Percentiles rank a stretch among this genome's conserved stretches.
Conservation (phyloP, 2,888 invertebrate species). For the Aporophyla lueneburgensis region DNA sequence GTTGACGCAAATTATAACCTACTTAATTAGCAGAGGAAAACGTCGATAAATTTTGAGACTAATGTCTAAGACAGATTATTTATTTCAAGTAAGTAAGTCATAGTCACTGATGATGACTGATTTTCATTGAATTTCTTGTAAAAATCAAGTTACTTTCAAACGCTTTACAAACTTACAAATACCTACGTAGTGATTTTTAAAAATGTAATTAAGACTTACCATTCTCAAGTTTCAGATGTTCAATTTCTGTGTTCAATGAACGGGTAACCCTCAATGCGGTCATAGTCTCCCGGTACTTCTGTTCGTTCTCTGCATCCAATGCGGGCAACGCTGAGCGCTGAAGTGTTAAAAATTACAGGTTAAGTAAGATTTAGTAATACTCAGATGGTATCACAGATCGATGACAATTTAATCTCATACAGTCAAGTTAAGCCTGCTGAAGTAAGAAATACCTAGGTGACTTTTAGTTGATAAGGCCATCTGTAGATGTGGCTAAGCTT, state of each 20-base stretch:
- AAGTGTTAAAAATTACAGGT: slow-evolving; percentile 11
- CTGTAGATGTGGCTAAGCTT: background rate
- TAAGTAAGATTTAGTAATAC: background rate
- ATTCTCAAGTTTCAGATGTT: slow-evolving; percentile 63
- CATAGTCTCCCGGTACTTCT: slow-evolving; percentile 78
- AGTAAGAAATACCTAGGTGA: background rate
- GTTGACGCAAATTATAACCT: background rate
- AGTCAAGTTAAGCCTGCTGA: background rate
- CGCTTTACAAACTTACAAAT: too few relatives aligned
- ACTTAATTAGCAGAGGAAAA: background rate
- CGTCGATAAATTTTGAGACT: too few relatives aligned
- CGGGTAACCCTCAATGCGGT: slow-evolving; percentile 74
- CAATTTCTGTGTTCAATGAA: slow-evolving; percentile 72
- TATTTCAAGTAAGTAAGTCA: background rate
- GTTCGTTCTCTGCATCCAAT: slow-evolving; percentile 80
- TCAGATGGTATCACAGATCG: background rate
- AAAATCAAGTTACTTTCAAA: background rate
- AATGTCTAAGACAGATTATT: background rate
- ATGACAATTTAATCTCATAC: background rate
- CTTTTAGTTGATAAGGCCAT: background rate
- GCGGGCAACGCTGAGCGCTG: slow-evolving; percentile 79
- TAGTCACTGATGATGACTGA: background rate
- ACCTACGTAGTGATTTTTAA: background rate
- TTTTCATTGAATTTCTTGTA: background rate
- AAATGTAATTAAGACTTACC: slow-evolving; percentile 35